Conservation (phyloP, 2,888 invertebrate genomes). For the Eudasyphora cyanicolor region DNA sequence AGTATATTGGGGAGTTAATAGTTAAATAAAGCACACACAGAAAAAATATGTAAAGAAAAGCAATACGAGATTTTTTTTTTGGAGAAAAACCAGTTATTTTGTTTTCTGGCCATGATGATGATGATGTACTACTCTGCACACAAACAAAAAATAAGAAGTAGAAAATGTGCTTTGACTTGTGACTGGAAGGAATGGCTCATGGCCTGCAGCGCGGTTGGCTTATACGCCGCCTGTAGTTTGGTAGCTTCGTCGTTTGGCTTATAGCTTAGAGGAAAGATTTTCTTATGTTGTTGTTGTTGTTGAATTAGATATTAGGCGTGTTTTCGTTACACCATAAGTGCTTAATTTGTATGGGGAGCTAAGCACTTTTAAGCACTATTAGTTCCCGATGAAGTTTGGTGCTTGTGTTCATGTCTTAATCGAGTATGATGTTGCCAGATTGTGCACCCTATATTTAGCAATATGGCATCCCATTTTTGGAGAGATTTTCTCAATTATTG, state of each 20-base stretch:
- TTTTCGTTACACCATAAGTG: no score
- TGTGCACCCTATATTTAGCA: no score
- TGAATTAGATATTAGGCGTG: no score
- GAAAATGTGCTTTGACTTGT: conserved; percentile 18
- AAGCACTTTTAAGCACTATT: no score
- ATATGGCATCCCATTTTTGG: no score
- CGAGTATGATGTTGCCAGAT: no score
- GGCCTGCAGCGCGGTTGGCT: conserved; percentile 14
- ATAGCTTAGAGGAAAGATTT: conserved; percentile 8
- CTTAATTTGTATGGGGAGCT: no score
- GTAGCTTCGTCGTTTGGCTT: conserved; percentile 33
- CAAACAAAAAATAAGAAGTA: conserved; percentile 27
- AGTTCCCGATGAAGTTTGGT: no score
- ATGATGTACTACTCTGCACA: conserved; percentile 46
- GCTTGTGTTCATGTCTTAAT: no score
- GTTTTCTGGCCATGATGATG: conserved; percentile 5
- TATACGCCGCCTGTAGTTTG: neutral
- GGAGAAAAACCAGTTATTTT: conserved; percentile 50
- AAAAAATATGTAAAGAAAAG: neutral
- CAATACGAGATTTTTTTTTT: conserved; percentile 36
- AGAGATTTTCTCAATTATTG: no score
- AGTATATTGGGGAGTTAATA: neutral
- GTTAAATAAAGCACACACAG: neutral
- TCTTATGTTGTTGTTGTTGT: neutral
- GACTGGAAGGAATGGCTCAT: conserved; percentile 3